Evolutionary conservation across 1,140 invertebrate species (phyloP).

Genomic region (Latrodectus geometricus): DNA sequence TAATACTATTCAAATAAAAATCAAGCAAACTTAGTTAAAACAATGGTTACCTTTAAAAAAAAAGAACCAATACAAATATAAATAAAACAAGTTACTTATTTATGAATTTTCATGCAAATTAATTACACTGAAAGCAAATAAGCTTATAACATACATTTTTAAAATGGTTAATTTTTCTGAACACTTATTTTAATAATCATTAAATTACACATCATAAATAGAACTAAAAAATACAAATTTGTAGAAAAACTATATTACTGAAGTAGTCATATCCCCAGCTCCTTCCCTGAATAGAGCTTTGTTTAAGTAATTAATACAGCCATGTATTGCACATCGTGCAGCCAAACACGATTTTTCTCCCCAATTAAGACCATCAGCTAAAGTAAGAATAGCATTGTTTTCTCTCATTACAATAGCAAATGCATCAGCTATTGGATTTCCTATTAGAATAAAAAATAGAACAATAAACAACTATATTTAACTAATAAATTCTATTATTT

Average conservation of each 20-base stretch:
- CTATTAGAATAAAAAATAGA: constrained; percentile 66
- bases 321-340: constrained; percentile 87
- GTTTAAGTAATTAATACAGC: constrained; percentile 87
- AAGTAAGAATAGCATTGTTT: constrained; percentile 83
- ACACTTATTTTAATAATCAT: too few species aligned
- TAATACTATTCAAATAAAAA: too few species aligned
- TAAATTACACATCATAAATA: too few species aligned
- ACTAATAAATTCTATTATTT: background rate
- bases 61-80: too few species aligned
- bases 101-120: too few species aligned
- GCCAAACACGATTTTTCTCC: constrained; percentile 88
- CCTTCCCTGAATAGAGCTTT: constrained; percentile 76
- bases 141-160: too few species aligned
- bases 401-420: constrained; percentile 85
- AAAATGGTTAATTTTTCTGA: too few species aligned
- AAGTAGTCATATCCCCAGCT: constrained; percentile 37
- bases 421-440: constrained; percentile 91
- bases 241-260: constrained; percentile 12
- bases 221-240: too few species aligned
- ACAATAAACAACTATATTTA: background rate
- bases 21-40: too few species aligned
- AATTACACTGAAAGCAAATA: too few species aligned
- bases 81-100: too few species aligned
- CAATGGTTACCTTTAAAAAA: too few species aligned
- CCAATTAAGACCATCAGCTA: constrained; percentile 96